Base-by-base conservation (phyloP, 2,797 vertebrate species). In the Sebastes iracundus region DNA sequence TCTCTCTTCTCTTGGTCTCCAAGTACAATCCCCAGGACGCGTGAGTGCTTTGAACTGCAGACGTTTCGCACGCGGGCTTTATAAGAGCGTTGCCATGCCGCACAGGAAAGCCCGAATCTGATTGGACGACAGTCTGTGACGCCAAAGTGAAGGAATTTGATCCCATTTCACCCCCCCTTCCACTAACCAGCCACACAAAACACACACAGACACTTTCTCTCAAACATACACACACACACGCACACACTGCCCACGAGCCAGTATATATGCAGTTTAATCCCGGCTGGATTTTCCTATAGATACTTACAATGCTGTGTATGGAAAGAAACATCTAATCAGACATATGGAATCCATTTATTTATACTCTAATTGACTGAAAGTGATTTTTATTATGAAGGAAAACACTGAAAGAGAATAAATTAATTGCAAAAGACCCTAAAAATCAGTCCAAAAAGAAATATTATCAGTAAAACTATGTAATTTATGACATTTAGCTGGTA, bases 21-120 rank as follows among this genome's bases (percentile, higher is more conserved):
- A 81, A 83, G 82, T 93, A 92, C 75, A 94, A 93, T 94, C 93
- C 94, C 91, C 86, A 88, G 82, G 81, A 85, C 83, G 92, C 81
- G 90, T 23, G 87, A 90, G 89, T 90, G 90, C 93, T 93, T 94
- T 94, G 93, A 91, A 90, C 86, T 84, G 88, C 80, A 84, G 27
- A 64, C 32, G 59, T 7, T 38, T 25, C 59, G 88, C 84, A 10
- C 25, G 71, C 88, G 7, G 52, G 12, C 86, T 95, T 95, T 95
- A 94, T 95, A 93, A 77, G 1, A 7, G 1, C 35, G 38, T 77
- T 11, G 49, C 67, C 69, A 74, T 86, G 83, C 66, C 1, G 82
- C 79, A 58, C 72, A 76, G 90, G 86, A 90, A 90, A 92, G 79
- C 87, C 88, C 72, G 30, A 2, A 14, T 11, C 67, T 77, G 87